Evolutionary conservation across 1,140 invertebrate genomes (phyloP).

Genomic region (Orchesella cincta): DNA sequence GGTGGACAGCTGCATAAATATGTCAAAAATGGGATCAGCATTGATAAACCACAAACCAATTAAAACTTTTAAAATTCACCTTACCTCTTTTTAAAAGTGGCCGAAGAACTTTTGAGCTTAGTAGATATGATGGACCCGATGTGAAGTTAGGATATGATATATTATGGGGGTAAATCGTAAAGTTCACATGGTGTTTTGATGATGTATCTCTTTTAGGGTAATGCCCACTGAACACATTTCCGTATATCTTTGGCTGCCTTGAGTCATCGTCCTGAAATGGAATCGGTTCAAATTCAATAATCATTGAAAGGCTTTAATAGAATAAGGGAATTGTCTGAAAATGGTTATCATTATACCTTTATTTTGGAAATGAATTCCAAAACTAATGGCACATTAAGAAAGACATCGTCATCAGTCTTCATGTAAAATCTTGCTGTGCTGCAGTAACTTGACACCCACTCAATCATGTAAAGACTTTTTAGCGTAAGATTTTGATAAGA

Average conservation of each 20-base stretch:
- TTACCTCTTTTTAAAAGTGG: constrained; percentile 30
- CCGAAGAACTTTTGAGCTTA: not conserved
- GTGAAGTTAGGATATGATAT: constrained; percentile 33
- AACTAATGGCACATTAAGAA: constrained; percentile 45
- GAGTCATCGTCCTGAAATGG: not conserved
- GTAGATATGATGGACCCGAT: constrained; percentile 34
- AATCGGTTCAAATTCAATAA: not conserved
- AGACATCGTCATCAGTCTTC: constrained; percentile 56
- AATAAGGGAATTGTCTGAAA: too few species aligned
- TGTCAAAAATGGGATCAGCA: not conserved
- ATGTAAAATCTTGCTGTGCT: constrained; percentile 52
- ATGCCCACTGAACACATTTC: constrained; percentile 38
- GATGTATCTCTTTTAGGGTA: constrained; percentile 23
- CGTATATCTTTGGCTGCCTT: constrained; percentile 31
- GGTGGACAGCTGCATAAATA: constrained; percentile 24
- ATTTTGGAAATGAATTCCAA: constrained; percentile 28
- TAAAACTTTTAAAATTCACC: constrained; percentile 18
- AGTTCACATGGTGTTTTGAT: constrained; percentile 29
- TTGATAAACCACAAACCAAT: not conserved
- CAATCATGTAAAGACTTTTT: constrained; percentile 54
- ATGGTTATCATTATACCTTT: constrained; percentile 24
- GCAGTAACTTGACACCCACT: constrained; percentile 53
- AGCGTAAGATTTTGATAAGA: constrained; percentile 55
- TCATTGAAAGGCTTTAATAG: too few species aligned
- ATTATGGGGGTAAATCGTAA: constrained; percentile 31